A percentile compares a stretch with the other conserved stretches of the same genome.
Evolutionary conservation across 2,797 vertebrate genomes (phyloP).

Genomic region (Oreortyx pictus): DNA sequence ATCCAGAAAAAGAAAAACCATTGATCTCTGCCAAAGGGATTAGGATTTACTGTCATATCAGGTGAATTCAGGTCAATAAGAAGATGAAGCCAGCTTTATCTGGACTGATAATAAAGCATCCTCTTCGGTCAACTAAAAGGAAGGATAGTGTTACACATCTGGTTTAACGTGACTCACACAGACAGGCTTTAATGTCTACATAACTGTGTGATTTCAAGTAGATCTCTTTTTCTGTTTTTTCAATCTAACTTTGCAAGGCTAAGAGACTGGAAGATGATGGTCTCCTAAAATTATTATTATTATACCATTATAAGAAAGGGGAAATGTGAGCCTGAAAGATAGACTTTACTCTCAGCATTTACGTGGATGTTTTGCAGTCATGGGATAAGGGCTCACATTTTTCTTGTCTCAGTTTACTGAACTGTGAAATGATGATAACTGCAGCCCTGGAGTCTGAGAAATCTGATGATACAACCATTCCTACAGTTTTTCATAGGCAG

Average conservation of each 20-base stretch:
- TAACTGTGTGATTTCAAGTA: background rate
- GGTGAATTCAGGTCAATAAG: slow-evolving; percentile 59
- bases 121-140: slow-evolving; percentile 12
- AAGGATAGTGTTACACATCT: background rate
- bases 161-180: slow-evolving; percentile 1
- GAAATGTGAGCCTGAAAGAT: background rate
- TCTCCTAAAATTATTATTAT: slow-evolving; percentile 17
- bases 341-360: background rate
- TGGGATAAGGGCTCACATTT: slow-evolving; percentile 3
- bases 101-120: slow-evolving; percentile 25
- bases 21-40: slow-evolving; percentile 3
- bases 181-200: background rate
- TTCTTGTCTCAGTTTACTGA: slow-evolving; percentile 1
- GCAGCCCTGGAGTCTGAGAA: background rate
- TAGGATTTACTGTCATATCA: slow-evolving; percentile 65
- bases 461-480: background rate
- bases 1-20: slow-evolving; percentile 24
- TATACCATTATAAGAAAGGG: slow-evolving; percentile 1
- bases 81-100: slow-evolving; percentile 30
- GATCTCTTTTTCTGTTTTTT: background rate
- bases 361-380: background rate
- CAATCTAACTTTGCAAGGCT: background rate
- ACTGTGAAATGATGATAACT: background rate
- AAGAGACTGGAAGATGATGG: background rate
- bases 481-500: background rate